Conservation (phyloP, 2,888 invertebrate genomes). For the Creontiades dilutus region DNA sequence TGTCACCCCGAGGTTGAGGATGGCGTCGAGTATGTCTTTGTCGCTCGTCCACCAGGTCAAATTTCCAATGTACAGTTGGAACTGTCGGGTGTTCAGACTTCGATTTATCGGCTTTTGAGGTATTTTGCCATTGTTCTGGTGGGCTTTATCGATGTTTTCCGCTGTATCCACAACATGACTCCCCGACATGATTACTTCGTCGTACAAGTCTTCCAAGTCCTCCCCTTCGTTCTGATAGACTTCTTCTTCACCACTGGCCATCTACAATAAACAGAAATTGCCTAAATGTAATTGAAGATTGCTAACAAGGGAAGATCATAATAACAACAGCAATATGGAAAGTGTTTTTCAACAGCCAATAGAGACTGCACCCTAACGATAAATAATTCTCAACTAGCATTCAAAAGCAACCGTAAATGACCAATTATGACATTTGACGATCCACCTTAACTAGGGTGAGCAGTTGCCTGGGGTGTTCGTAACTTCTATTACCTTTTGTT, state of each 20-base stretch:
- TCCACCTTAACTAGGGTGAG: no score
- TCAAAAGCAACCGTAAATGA: no score
- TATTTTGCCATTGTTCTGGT: conserved; percentile 51
- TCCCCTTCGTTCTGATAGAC: conserved; percentile 52
- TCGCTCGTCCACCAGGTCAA: conserved; percentile 99
- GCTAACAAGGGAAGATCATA: no score
- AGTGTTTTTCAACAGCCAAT: no score
- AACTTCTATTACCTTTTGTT: no score
- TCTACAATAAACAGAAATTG: neutral
- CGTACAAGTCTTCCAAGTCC: conserved; percentile 63
- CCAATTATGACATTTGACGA: no score
- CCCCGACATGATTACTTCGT: conserved; percentile 65
- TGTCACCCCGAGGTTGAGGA: conserved; percentile 91
- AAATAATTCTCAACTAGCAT: no score
- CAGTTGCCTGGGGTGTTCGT: no score
- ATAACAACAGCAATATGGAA: no score
- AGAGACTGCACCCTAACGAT: no score
- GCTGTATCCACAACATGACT: conserved; percentile 28
- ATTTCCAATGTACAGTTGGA: conserved; percentile 98
- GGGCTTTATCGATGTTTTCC: neutral
- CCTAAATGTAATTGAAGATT: neutral
- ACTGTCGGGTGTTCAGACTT: conserved; percentile 78
- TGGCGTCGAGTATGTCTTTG: conserved; percentile 94
- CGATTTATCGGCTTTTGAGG: neutral
- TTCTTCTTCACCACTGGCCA: conserved; percentile 64